Base-by-base conservation (phyloP, 2,888 invertebrate species). In the Zygothrica quintamaculata region DNA sequence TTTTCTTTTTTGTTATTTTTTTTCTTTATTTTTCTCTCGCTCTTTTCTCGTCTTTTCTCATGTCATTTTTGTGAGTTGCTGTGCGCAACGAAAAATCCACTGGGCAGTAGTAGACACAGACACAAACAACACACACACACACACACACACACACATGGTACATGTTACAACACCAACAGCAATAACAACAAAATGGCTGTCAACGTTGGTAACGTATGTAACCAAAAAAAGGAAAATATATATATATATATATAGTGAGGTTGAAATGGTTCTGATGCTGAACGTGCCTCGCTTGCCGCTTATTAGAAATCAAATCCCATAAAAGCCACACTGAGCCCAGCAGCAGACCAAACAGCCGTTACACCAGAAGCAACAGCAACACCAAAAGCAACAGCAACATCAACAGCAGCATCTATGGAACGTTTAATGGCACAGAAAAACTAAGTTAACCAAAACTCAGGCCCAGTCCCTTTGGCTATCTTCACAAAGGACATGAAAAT, bases 271-370 rank as follows among this genome's bases (percentile, higher is more conserved):
- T 65, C 52, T 64, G 50, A 60, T 58, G 68, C 61, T 68, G 74
- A 55, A 75, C 84, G 86, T 86, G 86, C 73, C 84, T 81, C 67
- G 81, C 75, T 77, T 80, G 86, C 84, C 77, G 84, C 81, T 77
- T 84, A 87, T 87, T 86, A 85, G 86, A 80, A 85, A 87, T 87
- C 87, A 87, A 85, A 85, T 85, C 84, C 80, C 84, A 80, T 80
- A 78, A 86, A 85, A 86, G 84, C 77, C 80, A 70, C 87, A 74
- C 77, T 73, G 82, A 80, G 84, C 81, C 84, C 69, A 70, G 62
- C 12, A 62, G 65, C 70, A 60, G 57, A 46, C 34, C 65, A 42
- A 36, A 25, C 39, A 48, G 60, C 50, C 46, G 33, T 43, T 34
- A 8, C 15, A 36, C 13, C 12, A 34, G n/a, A 36, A 57, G 48